Percentiles rank a stretch among this genome's conserved stretches.
Evolutionary conservation across 2,797 vertebrate genomes (phyloP).

Genomic region (Gadopsis marmoratus): DNA sequence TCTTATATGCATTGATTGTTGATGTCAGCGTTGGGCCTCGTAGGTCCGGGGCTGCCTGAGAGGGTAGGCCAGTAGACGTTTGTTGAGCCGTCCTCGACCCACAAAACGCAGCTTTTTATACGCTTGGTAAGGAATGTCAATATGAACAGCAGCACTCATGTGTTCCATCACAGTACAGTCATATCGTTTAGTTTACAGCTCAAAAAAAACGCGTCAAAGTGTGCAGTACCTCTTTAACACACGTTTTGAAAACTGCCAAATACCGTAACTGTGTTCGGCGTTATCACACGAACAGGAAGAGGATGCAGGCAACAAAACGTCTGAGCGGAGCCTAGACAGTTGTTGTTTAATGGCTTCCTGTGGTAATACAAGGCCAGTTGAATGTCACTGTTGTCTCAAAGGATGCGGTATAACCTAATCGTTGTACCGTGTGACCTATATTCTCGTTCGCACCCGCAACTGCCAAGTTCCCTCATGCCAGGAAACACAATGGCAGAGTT

Average conservation of each 20-base stretch:
- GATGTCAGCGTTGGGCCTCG: too few relatives aligned
- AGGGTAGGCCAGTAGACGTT: too few relatives aligned
- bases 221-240: too few relatives aligned
- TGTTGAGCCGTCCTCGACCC: too few relatives aligned
- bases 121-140: too few relatives aligned
- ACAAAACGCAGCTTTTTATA: too few relatives aligned
- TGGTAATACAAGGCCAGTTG: constrained; percentile 15
- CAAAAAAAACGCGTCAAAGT: too few relatives aligned
- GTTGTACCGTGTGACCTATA: constrained; percentile 39
- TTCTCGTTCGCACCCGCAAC: constrained; percentile 24
- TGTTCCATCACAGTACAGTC: too few relatives aligned
- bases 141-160: too few relatives aligned
- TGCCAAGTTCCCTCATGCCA: constrained; percentile 13
- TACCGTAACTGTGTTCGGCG: background rate
- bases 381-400: constrained; percentile 31
- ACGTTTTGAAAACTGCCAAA: background rate
- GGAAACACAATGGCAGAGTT: constrained; percentile 35
- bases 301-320: constrained; percentile 4
- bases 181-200: too few relatives aligned
- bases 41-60: too few relatives aligned
- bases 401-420: constrained; percentile 19
- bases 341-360: constrained; percentile 33
- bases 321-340: background rate
- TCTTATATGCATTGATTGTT: too few relatives aligned
- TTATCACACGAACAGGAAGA: constrained; percentile 8